Evolutionary conservation across 2,797 vertebrate species (phyloP).

Genomic region (Megaceryle alcyon): DNA sequence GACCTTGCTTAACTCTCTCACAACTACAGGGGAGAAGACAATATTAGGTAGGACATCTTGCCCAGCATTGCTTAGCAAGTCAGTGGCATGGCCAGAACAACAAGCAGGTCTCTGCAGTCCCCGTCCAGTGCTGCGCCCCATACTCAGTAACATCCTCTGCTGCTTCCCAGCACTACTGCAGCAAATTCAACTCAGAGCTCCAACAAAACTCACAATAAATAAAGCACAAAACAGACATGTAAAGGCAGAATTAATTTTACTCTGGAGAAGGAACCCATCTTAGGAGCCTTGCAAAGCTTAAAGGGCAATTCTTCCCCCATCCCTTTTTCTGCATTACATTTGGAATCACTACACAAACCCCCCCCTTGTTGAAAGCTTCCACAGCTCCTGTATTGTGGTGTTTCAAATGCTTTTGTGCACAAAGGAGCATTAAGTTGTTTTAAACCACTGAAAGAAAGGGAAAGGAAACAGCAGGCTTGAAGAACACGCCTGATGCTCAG

Average conservation of each 20-base stretch:
- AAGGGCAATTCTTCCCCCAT: background rate
- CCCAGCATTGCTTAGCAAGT: background rate
- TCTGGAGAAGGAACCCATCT: background rate
- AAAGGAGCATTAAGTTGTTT: background rate
- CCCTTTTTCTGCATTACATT: background rate
- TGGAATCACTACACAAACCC: background rate
- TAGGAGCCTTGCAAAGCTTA: background rate
- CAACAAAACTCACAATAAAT: background rate
- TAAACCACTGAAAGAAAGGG: background rate
- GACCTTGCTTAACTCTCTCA: background rate
- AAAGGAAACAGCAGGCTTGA: background rate
- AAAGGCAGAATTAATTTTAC: background rate
- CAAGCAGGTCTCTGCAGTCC: background rate
- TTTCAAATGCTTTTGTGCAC: background rate
- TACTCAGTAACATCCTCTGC: rapidly evolving
- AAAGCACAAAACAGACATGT: background rate
- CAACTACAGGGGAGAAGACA: background rate
- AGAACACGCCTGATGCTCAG: conserved; percentile 16
- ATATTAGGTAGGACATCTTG: background rate
- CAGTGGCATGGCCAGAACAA: background rate
- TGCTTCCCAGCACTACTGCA: background rate
- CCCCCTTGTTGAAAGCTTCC: background rate
- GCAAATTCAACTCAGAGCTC: background rate
- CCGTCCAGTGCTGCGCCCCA: background rate
- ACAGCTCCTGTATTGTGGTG: rapidly evolving